A percentile compares a stretch with the other conserved stretches of the same genome.
Conservation (phyloP, 2,113 vertebrate genomes). For the Heterotilapia buettikoferi region DNA sequence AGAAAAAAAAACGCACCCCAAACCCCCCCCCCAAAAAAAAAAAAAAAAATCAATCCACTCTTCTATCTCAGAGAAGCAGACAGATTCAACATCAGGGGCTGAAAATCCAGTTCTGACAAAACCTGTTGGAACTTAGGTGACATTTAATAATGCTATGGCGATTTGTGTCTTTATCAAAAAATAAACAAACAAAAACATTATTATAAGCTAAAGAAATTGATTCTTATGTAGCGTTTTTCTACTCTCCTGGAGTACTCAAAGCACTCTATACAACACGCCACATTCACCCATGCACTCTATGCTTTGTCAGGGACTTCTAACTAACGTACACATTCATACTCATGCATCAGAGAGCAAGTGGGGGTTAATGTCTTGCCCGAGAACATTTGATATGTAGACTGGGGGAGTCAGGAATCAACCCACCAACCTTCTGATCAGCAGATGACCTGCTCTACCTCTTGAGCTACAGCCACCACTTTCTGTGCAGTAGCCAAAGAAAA, state of each 20-base stretch:
- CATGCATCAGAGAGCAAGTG: background rate
- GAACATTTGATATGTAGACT: background rate
- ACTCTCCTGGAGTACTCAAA: background rate
- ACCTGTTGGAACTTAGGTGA: fast-evolving
- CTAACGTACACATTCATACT: fast-evolving
- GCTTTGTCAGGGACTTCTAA: background rate
- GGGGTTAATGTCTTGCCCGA: background rate
- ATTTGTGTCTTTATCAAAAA: background rate
- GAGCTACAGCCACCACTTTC: background rate
- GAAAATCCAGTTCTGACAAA: background rate
- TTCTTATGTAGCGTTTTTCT: background rate
- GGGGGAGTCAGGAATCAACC: fast-evolving
- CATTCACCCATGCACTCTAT: background rate
- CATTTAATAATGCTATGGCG: background rate
- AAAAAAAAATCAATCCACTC: background rate
- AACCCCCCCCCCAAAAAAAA: too few relatives aligned
- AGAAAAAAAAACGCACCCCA: too few relatives aligned
- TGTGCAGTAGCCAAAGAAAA: fast-evolving
- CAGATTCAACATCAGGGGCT: background rate
- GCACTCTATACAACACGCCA: fast-evolving
- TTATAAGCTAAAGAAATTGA: background rate
- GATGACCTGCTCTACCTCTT: background rate
- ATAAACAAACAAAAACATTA: background rate
- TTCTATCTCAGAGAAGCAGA: background rate
- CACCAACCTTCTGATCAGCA: background rate